Base-by-base conservation (phyloP, 2,113 vertebrate species). In the Apteryx mantelli region DNA sequence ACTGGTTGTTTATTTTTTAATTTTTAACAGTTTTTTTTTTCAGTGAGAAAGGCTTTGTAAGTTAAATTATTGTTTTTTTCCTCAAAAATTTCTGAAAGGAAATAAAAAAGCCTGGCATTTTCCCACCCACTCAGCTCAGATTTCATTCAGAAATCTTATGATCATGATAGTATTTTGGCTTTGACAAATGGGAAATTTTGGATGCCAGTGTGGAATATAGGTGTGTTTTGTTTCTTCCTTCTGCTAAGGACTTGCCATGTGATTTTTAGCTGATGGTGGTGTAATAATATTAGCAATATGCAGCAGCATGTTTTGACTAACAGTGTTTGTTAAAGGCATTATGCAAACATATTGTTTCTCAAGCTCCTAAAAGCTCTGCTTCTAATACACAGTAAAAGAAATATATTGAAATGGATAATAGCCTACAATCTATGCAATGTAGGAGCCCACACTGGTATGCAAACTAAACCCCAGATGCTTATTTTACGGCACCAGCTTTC, bases 151-250 rank as follows among this genome's bases (percentile, higher is more conserved):
- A 90, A 83, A 22, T 38, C 18, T 16, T 73, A 7, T 28, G 21
- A 58, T 56, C 19, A 42, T 60, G 40, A 82, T 12, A 69, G 13
- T 78, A 82, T 75, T 95, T 93, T 84, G 32, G 42, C 65, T 81
- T 91, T 88, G 61, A 56, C 42, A 78, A 83, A 81, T 0, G 3
- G 56, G 68, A 68, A 88, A 40, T 90, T 89, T 78, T 84, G 65
- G 56, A 78, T 88, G 55, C n/a, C 13, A n/a, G 11, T 73, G 16
- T 94, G 76, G 55, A 89, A 71, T 53, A 86, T 42, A 86, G 82
- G 60, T 93, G 68, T 88, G 79, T 78, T 93, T 88, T 66, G 3
- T 55, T 40, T 66, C n/a, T 93, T 90, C 60, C 36, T 93, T 90
- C 65, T 86, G 46, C 32, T 94, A 34, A 88, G 82, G 63, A 86